Evolutionary conservation across 2,888 invertebrate species (phyloP).

Genomic region (Drosophila engyochracea): DNA sequence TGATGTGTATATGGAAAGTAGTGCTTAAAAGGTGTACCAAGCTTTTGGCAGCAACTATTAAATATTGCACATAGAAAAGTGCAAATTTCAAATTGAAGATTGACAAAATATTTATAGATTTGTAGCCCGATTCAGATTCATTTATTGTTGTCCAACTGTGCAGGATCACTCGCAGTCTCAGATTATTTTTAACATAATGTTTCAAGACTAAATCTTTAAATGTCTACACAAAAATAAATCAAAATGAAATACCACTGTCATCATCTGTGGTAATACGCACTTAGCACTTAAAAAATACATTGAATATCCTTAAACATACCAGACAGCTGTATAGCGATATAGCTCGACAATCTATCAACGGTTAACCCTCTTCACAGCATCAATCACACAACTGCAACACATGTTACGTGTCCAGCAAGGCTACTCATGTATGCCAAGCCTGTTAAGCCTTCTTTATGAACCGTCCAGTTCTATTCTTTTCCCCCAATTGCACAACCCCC

Average conservation of each 20-base stretch:
- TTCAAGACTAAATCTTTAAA: background rate
- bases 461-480: conserved; percentile 12
- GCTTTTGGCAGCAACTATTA: background rate
- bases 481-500: conserved; percentile 26
- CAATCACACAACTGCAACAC: conserved; percentile 29
- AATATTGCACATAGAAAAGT: background rate
- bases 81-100: background rate
- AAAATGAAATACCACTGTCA: background rate
- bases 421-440: conserved; percentile 33
- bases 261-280: background rate
- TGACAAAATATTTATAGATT: background rate
- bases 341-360: conserved; percentile 37
- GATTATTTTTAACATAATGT: background rate
- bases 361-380: conserved; percentile 59
- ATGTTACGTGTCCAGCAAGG: conserved; percentile 33
- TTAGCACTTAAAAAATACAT: background rate
- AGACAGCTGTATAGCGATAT: background rate
- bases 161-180: no score
- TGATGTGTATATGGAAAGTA: background rate
- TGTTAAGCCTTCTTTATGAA: conserved; percentile 61
- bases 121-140: background rate
- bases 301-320: background rate
- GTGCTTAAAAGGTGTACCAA: background rate
- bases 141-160: no score
- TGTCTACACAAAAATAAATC: background rate